phyloP scores from a whole-genome alignment of 92 coral and sea anemone genomes.

The Phenganax stokvisi region DNA sequence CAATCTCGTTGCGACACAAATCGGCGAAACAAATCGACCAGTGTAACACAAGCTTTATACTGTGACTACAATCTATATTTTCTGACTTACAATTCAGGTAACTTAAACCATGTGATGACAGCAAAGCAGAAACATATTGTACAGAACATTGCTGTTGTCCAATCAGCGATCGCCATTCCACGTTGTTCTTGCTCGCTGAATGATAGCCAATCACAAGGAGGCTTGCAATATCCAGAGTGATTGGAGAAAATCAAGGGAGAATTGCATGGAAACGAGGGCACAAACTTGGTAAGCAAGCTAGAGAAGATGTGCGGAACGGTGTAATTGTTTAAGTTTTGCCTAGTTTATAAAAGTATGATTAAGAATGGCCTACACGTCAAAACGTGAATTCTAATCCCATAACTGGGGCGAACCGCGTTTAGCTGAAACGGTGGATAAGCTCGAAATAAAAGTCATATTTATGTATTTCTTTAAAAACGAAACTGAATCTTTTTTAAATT shows the following conservation, averaged over 20 bases:
- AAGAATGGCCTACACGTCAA: too few species aligned
- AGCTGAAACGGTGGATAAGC: too few species aligned
- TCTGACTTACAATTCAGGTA: slow-evolving; percentile 72
- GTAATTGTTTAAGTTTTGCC: too few species aligned
- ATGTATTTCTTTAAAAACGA: too few species aligned
- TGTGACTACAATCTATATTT: background rate
- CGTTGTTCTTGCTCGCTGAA: slow-evolving; percentile 16
- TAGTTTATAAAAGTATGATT: too few species aligned
- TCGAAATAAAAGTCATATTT: too few species aligned
- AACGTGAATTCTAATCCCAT: too few species aligned
- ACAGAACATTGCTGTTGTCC: slow-evolving; percentile 24
- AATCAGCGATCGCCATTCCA: slow-evolving; percentile 19
- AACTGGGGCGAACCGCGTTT: too few species aligned
- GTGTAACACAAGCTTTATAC: background rate
- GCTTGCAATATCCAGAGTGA: slow-evolving; percentile 32
- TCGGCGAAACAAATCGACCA: too few species aligned
- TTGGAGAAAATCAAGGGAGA: slow-evolving; percentile 24
- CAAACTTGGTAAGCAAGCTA: background rate
- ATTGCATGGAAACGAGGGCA: slow-evolving; percentile 29
- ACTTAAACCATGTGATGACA: slow-evolving; percentile 65
- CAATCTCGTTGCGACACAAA: too few species aligned
- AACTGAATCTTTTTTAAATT: too few species aligned
- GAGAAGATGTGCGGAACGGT: background rate
- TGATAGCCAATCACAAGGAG: slow-evolving; percentile 33
- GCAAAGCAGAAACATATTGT: slow-evolving; percentile 46